These are phyloP conservation scores for Tetrao urogallus DNA, from an alignment of 2,113 vertebrate genomes.

Conservation along the genomic window DNA sequence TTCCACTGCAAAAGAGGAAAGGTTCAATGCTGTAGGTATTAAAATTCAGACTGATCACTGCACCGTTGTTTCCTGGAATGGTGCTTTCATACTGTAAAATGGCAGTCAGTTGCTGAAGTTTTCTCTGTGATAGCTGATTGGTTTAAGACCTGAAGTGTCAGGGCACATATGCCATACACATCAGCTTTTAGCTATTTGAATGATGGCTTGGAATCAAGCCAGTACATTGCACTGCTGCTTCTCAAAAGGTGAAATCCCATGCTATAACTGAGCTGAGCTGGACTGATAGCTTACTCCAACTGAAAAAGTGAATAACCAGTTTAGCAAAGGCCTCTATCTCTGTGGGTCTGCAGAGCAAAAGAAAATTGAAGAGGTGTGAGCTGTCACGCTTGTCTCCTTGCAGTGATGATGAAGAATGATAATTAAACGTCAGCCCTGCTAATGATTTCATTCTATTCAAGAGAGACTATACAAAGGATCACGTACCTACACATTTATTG, in stretches of 20 bases:
- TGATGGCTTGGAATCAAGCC: not conserved
- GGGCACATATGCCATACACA: no score
- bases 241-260: not conserved
- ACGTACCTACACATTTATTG: not conserved
- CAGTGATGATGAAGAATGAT: not conserved
- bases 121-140: not conserved
- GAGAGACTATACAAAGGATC: not conserved
- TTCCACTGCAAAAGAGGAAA: not conserved
- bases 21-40: not conserved
- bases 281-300: not conserved
- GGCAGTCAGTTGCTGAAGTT: not conserved
- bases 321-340: not conserved
- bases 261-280: not conserved
- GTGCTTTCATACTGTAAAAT: not conserved
- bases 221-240: fast-evolving
- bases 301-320: not conserved
- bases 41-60: not conserved
- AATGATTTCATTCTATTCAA: not conserved
- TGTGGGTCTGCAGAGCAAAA: not conserved
- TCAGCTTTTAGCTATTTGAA: not conserved
- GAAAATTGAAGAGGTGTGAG: not conserved
- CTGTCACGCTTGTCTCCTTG: not conserved
- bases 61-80: not conserved
- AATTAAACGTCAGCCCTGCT: not conserved
- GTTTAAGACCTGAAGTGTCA: not conserved